These are phyloP conservation scores for Bombus polaris DNA, from an alignment of 1,140 invertebrate genomes.

Conservation along the genomic window DNA sequence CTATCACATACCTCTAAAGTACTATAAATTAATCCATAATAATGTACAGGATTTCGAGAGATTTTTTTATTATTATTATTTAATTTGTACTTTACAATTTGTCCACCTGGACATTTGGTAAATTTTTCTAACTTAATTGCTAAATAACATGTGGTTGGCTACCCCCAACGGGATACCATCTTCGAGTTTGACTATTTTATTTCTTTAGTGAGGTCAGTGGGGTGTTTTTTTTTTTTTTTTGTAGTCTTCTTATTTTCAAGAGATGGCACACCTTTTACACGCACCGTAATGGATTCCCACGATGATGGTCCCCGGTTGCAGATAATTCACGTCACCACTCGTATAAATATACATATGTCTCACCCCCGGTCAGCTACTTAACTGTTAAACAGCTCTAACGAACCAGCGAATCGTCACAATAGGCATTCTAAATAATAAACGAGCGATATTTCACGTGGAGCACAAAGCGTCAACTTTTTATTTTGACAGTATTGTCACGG, in stretches of 20 bases:
- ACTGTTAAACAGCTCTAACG: conserved; percentile 58
- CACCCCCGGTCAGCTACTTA: conserved; percentile 19
- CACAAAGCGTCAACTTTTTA: conserved; percentile 56
- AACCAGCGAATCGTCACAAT: conserved; percentile 59
- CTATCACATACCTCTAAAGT: neutral
- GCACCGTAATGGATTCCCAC: conserved; percentile 34
- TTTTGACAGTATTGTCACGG: conserved; percentile 45
- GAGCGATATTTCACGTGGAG: conserved; percentile 58
- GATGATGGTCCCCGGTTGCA: neutral
- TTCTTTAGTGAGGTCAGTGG: too few relatives aligned
- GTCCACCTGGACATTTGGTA: too few relatives aligned
- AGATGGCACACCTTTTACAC: conserved; percentile 16
- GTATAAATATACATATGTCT: conserved; percentile 27
- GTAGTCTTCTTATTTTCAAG: neutral
- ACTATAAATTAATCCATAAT: conserved; percentile 14
- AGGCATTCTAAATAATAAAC: conserved; percentile 31
- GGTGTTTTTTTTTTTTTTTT: too few relatives aligned
- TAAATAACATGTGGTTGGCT: too few relatives aligned
- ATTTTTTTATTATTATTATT: too few relatives aligned
- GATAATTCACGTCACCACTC: conserved; percentile 27
- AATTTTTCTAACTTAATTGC: too few relatives aligned
- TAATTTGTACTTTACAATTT: too few relatives aligned
- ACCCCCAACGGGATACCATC: too few relatives aligned
- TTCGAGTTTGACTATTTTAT: too few relatives aligned
- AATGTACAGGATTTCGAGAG: neutral